A percentile compares a stretch with the other conserved stretches of the same genome.
Evolutionary conservation across 2,888 invertebrate genomes (phyloP).

Genomic region (Dioctria linearis): DNA sequence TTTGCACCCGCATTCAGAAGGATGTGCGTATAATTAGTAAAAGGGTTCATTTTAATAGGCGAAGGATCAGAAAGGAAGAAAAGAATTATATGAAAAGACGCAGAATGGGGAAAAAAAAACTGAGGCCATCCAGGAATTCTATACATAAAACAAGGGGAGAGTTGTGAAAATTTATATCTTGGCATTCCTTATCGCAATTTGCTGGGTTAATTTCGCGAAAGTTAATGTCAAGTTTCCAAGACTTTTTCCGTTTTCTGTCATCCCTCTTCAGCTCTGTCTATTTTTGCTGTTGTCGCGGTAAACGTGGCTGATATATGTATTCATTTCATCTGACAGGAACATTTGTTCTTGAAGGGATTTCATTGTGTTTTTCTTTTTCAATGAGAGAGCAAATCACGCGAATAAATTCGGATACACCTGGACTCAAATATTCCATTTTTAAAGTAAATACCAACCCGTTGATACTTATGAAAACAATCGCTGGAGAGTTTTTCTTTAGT

Average conservation of each 20-base stretch:
- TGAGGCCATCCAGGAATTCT: conserved; percentile 10
- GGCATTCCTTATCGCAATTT: conserved; percentile 56
- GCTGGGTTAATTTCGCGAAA: conserved; percentile 56
- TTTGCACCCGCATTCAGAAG: background rate
- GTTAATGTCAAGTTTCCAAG: conserved; percentile 50
- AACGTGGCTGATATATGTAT: background rate
- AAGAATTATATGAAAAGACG: conserved; percentile 26
- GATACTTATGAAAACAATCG: conserved; percentile 24
- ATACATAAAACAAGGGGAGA: background rate
- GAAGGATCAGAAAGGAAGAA: conserved; percentile 30
- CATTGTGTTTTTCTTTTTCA: conserved; percentile 21
- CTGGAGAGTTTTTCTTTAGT: background rate
- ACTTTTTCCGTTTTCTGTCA: background rate
- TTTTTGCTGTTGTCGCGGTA: background rate
- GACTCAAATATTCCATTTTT: conserved; percentile 4
- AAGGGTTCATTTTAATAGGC: conserved; percentile 38
- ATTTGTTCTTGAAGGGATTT: conserved; percentile 40
- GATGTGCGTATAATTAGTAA: conserved; percentile 44
- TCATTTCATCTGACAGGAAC: background rate
- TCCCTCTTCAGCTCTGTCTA: background rate
- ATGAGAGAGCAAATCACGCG: conserved; percentile 21
- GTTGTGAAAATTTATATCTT: conserved; percentile 56
- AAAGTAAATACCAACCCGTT: conserved; percentile 11
- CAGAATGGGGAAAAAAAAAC: background rate
- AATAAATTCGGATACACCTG: conserved; percentile 10